phyloP scores from a whole-genome alignment of 2,888 invertebrate species.

The Synanthedon andrenaeformis region DNA sequence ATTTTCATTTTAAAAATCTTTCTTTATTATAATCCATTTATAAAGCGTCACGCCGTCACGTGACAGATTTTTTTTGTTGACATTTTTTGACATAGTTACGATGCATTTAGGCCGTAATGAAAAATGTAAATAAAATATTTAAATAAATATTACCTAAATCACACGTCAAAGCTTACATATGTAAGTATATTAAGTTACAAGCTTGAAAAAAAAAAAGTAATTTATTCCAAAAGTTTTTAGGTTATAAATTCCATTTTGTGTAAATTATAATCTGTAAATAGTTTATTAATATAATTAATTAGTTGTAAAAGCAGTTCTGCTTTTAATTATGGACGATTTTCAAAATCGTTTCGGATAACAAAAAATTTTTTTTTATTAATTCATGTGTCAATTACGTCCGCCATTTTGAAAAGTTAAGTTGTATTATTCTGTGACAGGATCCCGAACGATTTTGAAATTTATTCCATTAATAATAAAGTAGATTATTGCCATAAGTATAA shows the following conservation, averaged over 20 bases:
- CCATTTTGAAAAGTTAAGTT: not conserved
- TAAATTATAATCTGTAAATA: constrained; percentile 6
- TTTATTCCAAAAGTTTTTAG: constrained; percentile 9
- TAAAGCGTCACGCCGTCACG: too few species aligned
- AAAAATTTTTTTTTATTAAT: not conserved
- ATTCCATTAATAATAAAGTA: constrained; percentile 8
- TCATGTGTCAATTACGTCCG: not conserved
- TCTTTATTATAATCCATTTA: too few species aligned
- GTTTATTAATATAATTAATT: constrained; percentile 2
- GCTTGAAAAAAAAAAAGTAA: constrained; percentile 6
- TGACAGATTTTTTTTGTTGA: not conserved
- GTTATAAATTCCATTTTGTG: constrained; percentile 3
- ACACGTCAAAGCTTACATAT: not conserved
- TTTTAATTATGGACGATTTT: not conserved
- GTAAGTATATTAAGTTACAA: not conserved
- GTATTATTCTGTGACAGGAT: not conserved
- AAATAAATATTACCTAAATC: not conserved
- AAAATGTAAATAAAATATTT: not conserved
- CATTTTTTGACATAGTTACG: not conserved
- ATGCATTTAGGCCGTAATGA: not conserved
- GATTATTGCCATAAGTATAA: constrained; percentile 36
- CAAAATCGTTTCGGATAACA: not conserved
- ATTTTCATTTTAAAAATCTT: too few species aligned
- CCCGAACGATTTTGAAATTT: constrained; percentile 3
- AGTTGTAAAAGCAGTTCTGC: constrained; percentile 1